Base-by-base conservation (phyloP, 1,140 invertebrate genomes). In the Heliconius melpomene region DNA sequence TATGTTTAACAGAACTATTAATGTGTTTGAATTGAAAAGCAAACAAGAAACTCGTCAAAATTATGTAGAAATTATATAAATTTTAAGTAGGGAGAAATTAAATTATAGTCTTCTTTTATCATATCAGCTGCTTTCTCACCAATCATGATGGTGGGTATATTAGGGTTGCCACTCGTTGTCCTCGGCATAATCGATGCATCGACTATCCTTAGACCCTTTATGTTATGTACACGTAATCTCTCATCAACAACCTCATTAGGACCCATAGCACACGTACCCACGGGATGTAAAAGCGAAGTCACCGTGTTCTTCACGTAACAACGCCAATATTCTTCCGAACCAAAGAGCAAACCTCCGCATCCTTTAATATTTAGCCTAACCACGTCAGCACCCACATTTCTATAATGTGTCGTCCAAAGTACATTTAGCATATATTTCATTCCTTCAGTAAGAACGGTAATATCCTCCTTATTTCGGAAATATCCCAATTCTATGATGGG, bases 191-290 rank as follows among this genome's bases (percentile, higher is more conserved):
- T 95, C 18, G 96, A 97, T 11, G 96, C 97, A 90, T 98, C 97
- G 0, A 96, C 95, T 1, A 98, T 97, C 66, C 97, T 93, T 2
- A 98, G 84, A 3, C 96, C 95, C 11, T 87, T 82, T 3, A 97
- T 93, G 0, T 96, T 96, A 84, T 96, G 91, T 0, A 98, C 97
- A 29, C 95, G 94, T 1, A 98, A 90, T 66, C 95, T 88, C 0
- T 96, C 95, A 89, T 98, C 96, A 1, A 97, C 95, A 3, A 97
- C 97, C 0, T 86, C 93, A 9, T 87, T 78, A 1, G 96, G 96
- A 0, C 98, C 98, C 98, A 98, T 98, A 89, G 97, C 97, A 40
- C 97, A 97, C 0, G 96, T 97, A 11, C 97, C 97, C 1, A 96
- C 97, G 93, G 97, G 97, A 82, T 98, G 98, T 81, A 97, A 97